Evolutionary conservation across 2,113 vertebrate genomes (phyloP).

Genomic region (Chaetura pelagica): DNA sequence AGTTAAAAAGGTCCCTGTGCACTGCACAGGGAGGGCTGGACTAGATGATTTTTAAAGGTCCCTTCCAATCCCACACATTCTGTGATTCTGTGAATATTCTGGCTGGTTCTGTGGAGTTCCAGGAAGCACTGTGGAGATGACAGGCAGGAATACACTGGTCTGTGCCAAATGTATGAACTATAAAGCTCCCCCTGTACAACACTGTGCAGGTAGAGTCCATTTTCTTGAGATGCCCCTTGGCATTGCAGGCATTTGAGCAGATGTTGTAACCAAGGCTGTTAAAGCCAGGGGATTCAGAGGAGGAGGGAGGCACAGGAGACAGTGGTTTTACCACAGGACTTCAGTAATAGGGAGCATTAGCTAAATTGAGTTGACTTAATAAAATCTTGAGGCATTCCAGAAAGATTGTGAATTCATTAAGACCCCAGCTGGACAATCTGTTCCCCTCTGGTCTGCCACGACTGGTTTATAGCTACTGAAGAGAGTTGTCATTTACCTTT

Average conservation of each 20-base stretch:
- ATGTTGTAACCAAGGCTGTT: not conserved
- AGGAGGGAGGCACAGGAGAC: not conserved
- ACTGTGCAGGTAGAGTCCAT: accelerated
- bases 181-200: accelerated
- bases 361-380: conserved; percentile 49
- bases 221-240: accelerated
- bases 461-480: not conserved
- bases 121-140: not conserved
- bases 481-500: conserved; percentile 39
- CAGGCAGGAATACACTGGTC: accelerated
- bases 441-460: not conserved
- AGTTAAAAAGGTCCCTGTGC: no score
- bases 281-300: not conserved
- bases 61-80: no score
- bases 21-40: no score
- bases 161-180: accelerated
- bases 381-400: conserved; percentile 43
- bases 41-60: no score
- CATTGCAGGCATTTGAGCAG: not conserved
- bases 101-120: accelerated
- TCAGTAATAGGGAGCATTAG: not conserved
- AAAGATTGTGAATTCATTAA: conserved; percentile 63
- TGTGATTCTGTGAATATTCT: no score
- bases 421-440: conserved; percentile 33
- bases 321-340: not conserved